Conservation (phyloP, 2,888 invertebrate species). For the Hirtodrosophila duncani region DNA sequence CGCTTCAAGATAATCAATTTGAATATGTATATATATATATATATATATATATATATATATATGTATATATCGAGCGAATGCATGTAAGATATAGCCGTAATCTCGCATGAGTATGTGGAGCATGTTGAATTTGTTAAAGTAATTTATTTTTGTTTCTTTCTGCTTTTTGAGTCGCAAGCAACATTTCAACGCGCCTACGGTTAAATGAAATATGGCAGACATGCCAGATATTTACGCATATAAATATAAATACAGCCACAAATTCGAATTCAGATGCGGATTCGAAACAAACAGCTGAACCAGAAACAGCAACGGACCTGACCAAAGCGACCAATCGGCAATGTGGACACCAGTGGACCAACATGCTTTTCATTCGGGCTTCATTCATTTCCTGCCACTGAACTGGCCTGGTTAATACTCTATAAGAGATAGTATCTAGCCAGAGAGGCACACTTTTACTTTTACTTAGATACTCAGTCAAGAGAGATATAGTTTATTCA, state of each 20-base stretch:
- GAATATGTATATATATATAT: conserved; percentile 18
- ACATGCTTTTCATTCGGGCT: conserved; percentile 56
- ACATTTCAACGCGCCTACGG: conserved; percentile 66
- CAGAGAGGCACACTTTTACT: neutral
- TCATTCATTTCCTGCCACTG: conserved; percentile 59
- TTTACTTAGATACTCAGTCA: conserved; percentile 2
- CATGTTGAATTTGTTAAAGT: conserved; percentile 45
- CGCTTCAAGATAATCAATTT: conserved; percentile 42
- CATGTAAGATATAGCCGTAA: no score
- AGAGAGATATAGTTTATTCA: neutral
- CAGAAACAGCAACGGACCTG: conserved; percentile 7
- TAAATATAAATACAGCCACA: conserved; percentile 55
- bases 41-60: neutral
- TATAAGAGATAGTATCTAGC: neutral
- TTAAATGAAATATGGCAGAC: conserved; percentile 54
- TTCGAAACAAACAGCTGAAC: conserved; percentile 48
- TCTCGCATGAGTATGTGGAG: no score
- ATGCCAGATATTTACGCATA: conserved; percentile 50
- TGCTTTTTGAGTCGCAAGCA: no score
- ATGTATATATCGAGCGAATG: no score
- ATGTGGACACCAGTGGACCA: conserved; percentile 7
- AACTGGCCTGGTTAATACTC: conserved; percentile 40
- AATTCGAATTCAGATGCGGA: conserved; percentile 28
- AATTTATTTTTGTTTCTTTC: no score
- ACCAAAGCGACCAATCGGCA: neutral